Evolutionary conservation across 2,888 invertebrate genomes (phyloP).

Genomic region (Ophion obscuratus): DNA sequence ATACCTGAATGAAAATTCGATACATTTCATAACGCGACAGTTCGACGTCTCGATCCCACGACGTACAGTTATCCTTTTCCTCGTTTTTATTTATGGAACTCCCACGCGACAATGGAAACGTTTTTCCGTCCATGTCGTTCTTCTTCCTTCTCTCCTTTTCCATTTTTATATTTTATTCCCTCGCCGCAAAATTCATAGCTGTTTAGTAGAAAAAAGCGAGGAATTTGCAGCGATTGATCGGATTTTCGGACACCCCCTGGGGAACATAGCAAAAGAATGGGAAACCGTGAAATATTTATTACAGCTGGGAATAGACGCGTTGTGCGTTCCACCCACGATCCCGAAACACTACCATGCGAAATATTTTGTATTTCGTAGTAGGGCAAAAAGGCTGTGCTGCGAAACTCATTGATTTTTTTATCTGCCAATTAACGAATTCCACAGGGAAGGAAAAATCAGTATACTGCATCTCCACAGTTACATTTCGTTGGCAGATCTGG

Average conservation of each 20-base stretch:
- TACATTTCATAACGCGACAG: conserved; percentile 80
- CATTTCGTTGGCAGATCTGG: background rate
- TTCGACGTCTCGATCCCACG: conserved; percentile 66
- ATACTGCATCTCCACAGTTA: background rate
- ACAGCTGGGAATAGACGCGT: conserved; percentile 48
- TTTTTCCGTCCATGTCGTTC: conserved; percentile 14
- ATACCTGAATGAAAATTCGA: conserved; percentile 76
- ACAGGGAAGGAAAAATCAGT: background rate
- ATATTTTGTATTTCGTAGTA: background rate
- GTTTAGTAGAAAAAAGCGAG: conserved; percentile 47
- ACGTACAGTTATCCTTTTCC: conserved; percentile 70
- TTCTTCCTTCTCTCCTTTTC: conserved; percentile 51
- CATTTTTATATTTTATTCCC: conserved; percentile 36
- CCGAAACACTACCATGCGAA: background rate
- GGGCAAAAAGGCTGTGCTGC: background rate
- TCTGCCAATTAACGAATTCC: background rate
- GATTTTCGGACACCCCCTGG: conserved; percentile 52
- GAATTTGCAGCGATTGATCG: conserved; percentile 54
- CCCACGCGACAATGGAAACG: conserved; percentile 63
- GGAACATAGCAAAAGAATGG: conserved; percentile 46
- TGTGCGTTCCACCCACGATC: background rate
- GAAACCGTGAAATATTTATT: conserved; percentile 58
- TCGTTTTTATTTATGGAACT: conserved; percentile 62
- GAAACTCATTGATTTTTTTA: conserved; percentile 29
- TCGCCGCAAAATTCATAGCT: conserved; percentile 59